Evolutionary conservation across 2,797 vertebrate species (phyloP), one percentile per base, ranked within the genome.

Genomic region (Schizopygopsis pylzovi): DNA sequence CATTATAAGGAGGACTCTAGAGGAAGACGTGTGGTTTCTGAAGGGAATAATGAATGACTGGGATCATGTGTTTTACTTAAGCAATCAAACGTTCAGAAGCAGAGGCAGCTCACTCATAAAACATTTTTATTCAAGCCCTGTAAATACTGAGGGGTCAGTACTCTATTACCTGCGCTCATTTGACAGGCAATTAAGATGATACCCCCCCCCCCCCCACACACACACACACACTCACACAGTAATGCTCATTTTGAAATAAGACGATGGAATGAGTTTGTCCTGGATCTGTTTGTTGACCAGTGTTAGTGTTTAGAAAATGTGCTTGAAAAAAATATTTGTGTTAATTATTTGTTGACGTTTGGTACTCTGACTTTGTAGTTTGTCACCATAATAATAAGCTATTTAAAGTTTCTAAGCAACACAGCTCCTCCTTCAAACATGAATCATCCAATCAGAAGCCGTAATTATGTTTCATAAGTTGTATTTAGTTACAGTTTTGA

Each of bases 101-200:
- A 67, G 47, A 59, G 52, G 65, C 16, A 15, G 54, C 59, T 87
- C 77, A 87, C 81, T 65, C 49, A 81, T 76, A 80, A 84, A 83
- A 84, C 76, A 83, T 83, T 39, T 47, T 41, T 79, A 76, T 72
- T 80, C 81, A 75, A 84, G 70, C 25, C 67, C 54, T 63, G 77
- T 76, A 84, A 87, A 87, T 71, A 83, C 22, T 39, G 56, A 72
- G 61, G 77, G 83, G 49, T 84, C 75, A 84, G n/a, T n/a, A 28
- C 49, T 78, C 61, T 28, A 68, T 54, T 43, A 11, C 37, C 12
- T 52, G 28, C 28, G 28, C 28, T 28, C 28, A 33, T 33, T 33
- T 33, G 28, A 33, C 28, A 33, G 28, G 28, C 28, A 33, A 33
- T 33, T 33, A 28, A 28, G 28, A 28, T 28, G 33, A 33, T 33